Percentiles rank a stretch among this genome's conserved stretches.
Evolutionary conservation across 2,113 vertebrate species (phyloP).

Genomic region (Merops nubicus): DNA sequence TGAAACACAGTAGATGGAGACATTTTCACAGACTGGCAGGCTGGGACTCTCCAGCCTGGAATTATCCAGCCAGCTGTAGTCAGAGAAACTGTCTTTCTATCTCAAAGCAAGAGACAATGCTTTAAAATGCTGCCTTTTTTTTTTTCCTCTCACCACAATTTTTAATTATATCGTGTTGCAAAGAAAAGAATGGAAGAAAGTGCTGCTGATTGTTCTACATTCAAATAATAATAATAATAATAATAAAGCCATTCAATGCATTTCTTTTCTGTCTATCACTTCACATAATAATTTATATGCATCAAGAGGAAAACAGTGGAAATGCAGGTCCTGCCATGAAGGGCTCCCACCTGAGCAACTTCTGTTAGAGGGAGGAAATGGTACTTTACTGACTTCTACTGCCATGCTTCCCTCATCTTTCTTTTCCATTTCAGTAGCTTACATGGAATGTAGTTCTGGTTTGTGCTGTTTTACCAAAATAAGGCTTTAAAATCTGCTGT

Average conservation of each 20-base stretch:
- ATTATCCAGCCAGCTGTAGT: slow-evolving; percentile 9
- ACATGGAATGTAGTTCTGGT: background rate
- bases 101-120: slow-evolving; percentile 51
- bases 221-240: background rate
- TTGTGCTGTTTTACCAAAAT: background rate
- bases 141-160: background rate
- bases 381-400: background rate
- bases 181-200: slow-evolving; percentile 23
- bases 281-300: background rate
- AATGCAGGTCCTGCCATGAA: background rate
- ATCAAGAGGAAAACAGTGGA: background rate
- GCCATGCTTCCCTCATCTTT: background rate
- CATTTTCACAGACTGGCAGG: slow-evolving; percentile 16
- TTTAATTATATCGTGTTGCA: background rate
- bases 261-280: background rate
- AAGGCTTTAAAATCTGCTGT: background rate
- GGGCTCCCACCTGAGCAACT: background rate
- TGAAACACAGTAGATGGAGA: background rate
- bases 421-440: background rate
- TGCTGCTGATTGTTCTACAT: background rate
- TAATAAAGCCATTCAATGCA: background rate
- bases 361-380: background rate
- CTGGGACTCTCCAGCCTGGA: background rate
- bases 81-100: slow-evolving; percentile 2
- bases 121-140: background rate